Conservation (phyloP, 2,888 invertebrate species). For the Branchellion lobata region DNA sequence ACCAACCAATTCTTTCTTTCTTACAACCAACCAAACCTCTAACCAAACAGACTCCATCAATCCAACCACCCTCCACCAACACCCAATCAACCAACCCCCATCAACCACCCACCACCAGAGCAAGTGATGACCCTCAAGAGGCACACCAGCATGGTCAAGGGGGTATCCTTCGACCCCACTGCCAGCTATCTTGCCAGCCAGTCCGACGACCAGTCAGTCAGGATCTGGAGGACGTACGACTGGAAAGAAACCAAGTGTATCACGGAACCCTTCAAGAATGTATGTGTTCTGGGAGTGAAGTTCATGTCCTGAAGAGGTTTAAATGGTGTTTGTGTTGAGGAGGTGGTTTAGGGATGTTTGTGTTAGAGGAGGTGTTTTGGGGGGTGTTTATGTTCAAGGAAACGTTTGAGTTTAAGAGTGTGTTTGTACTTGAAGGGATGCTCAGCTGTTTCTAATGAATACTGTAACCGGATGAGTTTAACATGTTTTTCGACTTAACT, state of each 20-base stretch:
- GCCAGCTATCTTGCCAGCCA: conserved; percentile 93
- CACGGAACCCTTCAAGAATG: conserved; percentile 86
- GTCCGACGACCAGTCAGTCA: conserved; percentile 88
- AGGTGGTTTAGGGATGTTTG: background rate
- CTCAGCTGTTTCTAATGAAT: no score
- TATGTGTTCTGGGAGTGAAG: no score
- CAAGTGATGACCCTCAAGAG: conserved; percentile 78
- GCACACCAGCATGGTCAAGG: conserved; percentile 88
- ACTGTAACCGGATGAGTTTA: no score
- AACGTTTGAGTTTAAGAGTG: no score
- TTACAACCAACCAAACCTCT: no score
- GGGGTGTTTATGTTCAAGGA: background rate
- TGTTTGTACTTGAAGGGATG: no score
- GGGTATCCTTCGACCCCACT: conserved; percentile 96
- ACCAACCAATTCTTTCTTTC: no score
- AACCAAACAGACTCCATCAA: no score
- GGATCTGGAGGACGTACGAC: conserved; percentile 88
- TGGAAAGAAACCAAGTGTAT: conserved; percentile 87
- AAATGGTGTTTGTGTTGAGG: no score
- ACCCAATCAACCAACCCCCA: background rate
- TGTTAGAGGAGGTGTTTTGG: background rate
- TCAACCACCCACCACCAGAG: conserved; percentile 53
- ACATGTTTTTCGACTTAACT: no score
- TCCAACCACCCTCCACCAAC: no score
- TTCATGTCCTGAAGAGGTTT: background rate